Evolutionary conservation across 1,140 invertebrate species (phyloP), one percentile per base, ranked within the genome.

Genomic region (Telenomus remus): DNA sequence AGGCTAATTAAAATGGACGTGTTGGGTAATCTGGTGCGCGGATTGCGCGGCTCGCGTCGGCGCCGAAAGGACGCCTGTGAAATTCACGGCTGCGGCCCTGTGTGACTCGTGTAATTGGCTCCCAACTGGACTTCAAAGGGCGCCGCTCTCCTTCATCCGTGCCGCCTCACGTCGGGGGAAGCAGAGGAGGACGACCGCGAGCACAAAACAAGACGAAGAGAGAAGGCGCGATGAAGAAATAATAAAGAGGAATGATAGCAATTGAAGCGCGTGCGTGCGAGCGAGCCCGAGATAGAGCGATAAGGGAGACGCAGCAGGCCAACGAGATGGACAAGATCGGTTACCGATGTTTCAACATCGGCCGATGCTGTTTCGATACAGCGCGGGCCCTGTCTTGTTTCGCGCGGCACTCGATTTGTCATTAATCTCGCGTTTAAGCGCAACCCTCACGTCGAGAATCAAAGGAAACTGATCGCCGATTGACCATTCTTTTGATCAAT

Each of bases 31-130:
- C 50, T 66, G 49, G 53, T 37, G 49, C 43, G 33, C 65, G 65
- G 78, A 14, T 64, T n/a, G 44, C 39, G 65, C 60, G 49, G 56
- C 56, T 82, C 79, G 81, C 82, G 82, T 73, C 83, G 78, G 71
- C 74, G 82, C 76, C 81, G 80, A 49, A 42, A 65, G 59, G 55
- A 44, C n/a, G 55, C 51, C 54, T 8, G 69, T 65, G 53, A 50
- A 55, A 55, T 44, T 66, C 44, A 49, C 15, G 49, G 63, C 71
- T 85, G 86, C 85, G 85, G 85, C 85, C 84, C 85, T 87, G 85
- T 86, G 87, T 88, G 87, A 88, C 86, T 88, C 86, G 86, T 87
- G 86, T 88, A 88, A 88, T 88, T 88, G 86, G 87, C 86, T 88
- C 86, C 87, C 87, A 88, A 88, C 85, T 87, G 86, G 87, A 88